A percentile compares a stretch with the other conserved stretches of the same genome.
These are phyloP conservation scores for Corticium candelabrum DNA, from an alignment of 37 sponge, comb jelly and placozoan genomes.

Conservation along the genomic window DNA sequence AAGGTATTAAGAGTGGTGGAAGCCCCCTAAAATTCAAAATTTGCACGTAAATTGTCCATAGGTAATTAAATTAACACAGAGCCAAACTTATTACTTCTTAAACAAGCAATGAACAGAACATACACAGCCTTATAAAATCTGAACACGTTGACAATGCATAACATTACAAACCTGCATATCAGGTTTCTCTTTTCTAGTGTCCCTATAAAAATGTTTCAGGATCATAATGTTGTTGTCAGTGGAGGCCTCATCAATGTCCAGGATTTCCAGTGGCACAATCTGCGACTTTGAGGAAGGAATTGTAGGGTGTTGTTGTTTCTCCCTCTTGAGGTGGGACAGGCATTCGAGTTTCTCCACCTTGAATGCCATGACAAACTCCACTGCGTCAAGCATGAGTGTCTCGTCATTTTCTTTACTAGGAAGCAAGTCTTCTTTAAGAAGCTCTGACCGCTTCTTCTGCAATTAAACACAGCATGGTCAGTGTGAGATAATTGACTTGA, in stretches of 20 bases:
- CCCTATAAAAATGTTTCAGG: neutral
- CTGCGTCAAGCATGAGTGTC: neutral
- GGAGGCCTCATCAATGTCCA: conserved; percentile 17
- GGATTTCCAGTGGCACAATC: conserved; percentile 19
- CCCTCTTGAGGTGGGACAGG: too few species aligned
- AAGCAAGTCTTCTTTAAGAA: conserved; percentile 13
- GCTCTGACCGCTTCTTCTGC: too few species aligned
- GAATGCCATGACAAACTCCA: conserved; percentile 13
- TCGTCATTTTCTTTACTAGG: conserved; percentile 14
- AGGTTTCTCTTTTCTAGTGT: too few species aligned
- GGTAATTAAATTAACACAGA: too few species aligned
- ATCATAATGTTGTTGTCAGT: conserved; percentile 15
- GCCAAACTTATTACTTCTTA: neutral
- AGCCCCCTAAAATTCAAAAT: too few species aligned
- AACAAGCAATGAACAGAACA: neutral
- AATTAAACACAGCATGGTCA: neutral
- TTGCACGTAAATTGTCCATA: too few species aligned
- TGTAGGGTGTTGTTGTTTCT: too few species aligned
- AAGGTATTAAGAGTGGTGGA: too few species aligned
- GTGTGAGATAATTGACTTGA: too few species aligned
- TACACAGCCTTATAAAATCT: neutral
- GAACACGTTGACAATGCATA: conserved; percentile 7
- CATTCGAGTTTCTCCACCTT: neutral
- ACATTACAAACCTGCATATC: too few species aligned
- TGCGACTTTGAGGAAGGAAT: too few species aligned